phyloP scores from a whole-genome alignment of 2,888 invertebrate genomes.

The Entomobrya proxima region DNA sequence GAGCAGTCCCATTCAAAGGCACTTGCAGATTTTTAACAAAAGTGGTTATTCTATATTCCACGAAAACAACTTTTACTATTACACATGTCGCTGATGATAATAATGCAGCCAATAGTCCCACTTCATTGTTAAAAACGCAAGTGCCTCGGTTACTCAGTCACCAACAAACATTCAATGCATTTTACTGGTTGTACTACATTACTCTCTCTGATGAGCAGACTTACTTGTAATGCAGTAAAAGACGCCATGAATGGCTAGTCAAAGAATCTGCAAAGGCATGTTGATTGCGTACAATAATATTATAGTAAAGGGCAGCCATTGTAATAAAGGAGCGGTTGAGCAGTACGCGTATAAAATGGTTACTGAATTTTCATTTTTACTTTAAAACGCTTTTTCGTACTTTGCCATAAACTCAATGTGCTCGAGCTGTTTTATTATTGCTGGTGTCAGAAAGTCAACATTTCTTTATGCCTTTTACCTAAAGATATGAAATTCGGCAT shows the following conservation, averaged over 20 bases:
- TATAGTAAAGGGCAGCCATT: not conserved
- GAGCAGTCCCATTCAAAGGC: conserved; percentile 11
- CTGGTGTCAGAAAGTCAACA: conserved; percentile 5
- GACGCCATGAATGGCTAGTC: conserved; percentile 9
- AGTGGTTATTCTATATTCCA: conserved; percentile 19
- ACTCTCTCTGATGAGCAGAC: not conserved
- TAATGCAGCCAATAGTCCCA: not conserved
- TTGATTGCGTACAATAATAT: no score
- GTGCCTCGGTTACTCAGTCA: conserved; percentile 10
- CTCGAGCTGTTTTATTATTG: not conserved
- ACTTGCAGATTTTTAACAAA: not conserved
- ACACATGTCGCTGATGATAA: not conserved
- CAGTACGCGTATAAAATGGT: not conserved
- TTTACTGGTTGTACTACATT: not conserved
- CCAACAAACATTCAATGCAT: not conserved
- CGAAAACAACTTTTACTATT: conserved; percentile 24
- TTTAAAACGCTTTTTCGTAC: conserved; percentile 23
- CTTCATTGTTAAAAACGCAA: conserved; percentile 41
- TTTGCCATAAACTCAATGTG: conserved; percentile 17
- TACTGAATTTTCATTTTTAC: not conserved
- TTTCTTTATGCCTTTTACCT: not conserved
- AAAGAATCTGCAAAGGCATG: not conserved
- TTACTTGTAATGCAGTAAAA: not conserved
- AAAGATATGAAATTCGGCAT: conserved; percentile 34
- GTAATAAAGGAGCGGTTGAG: not conserved